Conservation (phyloP, 2,797 vertebrate genomes). For the Mormyrops attenuatus region DNA sequence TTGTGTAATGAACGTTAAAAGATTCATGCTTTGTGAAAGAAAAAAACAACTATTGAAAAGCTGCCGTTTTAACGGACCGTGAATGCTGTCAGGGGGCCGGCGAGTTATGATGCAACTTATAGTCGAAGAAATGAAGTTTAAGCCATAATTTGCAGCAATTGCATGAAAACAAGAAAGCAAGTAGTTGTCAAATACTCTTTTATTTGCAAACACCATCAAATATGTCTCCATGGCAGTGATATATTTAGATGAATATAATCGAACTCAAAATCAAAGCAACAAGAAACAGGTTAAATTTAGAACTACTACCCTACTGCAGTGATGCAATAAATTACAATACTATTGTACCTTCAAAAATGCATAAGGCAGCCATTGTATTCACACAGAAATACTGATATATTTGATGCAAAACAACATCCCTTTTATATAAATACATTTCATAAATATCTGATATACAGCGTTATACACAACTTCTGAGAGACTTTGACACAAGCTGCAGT, state of each 20-base stretch:
- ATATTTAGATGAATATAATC: slow-evolving; percentile 15
- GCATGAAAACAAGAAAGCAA: slow-evolving; percentile 1
- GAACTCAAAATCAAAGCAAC: slow-evolving; percentile 17
- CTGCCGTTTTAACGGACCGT: background rate
- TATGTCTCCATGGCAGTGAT: slow-evolving; percentile 25
- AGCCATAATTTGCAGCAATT: background rate
- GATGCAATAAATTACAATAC: slow-evolving; percentile 28
- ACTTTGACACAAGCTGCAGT: slow-evolving; percentile 13
- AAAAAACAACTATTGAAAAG: background rate
- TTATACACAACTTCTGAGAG: background rate
- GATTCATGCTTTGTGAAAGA: background rate
- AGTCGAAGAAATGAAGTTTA: too few species aligned
- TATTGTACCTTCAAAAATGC: slow-evolving; percentile 23
- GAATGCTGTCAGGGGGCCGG: background rate
- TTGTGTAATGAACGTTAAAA: background rate
- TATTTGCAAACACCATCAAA: slow-evolving; percentile 30
- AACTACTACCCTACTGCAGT: slow-evolving; percentile 24
- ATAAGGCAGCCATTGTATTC: slow-evolving; percentile 28
- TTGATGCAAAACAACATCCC: slow-evolving; percentile 23
- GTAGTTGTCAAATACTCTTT: slow-evolving; percentile 27
- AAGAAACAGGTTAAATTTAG: slow-evolving; percentile 3
- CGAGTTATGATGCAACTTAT: background rate
- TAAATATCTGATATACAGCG: background rate
- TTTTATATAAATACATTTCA: slow-evolving; percentile 5
- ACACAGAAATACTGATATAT: slow-evolving; percentile 25